Conservation (phyloP, 2,797 vertebrate species). For the Peromyscus nudipes region DNA sequence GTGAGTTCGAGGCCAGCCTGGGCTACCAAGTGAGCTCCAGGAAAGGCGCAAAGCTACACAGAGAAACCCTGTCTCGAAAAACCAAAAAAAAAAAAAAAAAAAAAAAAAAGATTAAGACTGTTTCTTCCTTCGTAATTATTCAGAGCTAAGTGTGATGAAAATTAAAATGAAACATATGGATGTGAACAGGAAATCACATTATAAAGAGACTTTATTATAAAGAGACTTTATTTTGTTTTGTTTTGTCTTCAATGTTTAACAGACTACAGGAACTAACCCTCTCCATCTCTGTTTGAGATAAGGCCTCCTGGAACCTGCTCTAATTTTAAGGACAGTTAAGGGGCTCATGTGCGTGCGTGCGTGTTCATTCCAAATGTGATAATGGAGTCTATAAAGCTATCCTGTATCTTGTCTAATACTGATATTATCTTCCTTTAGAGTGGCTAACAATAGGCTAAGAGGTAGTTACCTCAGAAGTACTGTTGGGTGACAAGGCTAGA, state of each 20-base stretch:
- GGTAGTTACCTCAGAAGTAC: neutral
- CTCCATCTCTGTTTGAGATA: constrained; percentile 58
- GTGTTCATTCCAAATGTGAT: neutral
- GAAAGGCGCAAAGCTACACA: too few species aligned
- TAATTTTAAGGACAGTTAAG: constrained; percentile 44
- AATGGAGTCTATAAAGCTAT: constrained; percentile 8
- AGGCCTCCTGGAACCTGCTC: constrained; percentile 40
- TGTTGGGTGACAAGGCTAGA: neutral
- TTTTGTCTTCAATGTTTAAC: constrained; percentile 63
- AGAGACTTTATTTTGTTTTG: neutral
- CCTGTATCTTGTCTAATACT: neutral
- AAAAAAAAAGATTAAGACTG: constrained; percentile 78
- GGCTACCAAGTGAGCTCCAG: too few species aligned
- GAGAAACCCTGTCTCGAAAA: too few species aligned
- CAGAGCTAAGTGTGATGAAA: constrained; percentile 85
- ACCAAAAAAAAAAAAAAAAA: too few species aligned
- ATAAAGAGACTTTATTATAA: constrained; percentile 72
- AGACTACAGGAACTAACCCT: constrained; percentile 3
- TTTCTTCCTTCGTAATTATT: constrained; percentile 85
- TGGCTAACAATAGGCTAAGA: neutral
- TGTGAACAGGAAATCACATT: constrained; percentile 79
- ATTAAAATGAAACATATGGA: constrained; percentile 86
- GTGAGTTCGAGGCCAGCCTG: too few species aligned
- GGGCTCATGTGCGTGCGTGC: neutral
- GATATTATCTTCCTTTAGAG: constrained; percentile 4